Conservation (phyloP, 2,888 invertebrate genomes). For the Monopis laevigella region DNA sequence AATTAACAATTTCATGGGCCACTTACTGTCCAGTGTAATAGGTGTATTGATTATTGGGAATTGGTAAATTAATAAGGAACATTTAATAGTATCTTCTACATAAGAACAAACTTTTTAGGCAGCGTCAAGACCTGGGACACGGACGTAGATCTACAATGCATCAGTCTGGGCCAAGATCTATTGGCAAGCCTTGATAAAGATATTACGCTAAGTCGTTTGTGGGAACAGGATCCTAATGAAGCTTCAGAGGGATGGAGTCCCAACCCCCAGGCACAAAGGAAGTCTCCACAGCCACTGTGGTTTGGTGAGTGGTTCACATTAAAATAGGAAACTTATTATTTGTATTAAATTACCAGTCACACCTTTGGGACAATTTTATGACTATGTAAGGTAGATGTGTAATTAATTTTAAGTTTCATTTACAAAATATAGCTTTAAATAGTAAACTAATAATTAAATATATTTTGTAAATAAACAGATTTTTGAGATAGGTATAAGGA, state of each 20-base stretch:
- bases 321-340: neutral
- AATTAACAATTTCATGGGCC: no score
- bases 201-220: constrained; percentile 52
- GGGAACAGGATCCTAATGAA: constrained; percentile 47
- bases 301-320: constrained; percentile 36
- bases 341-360: neutral
- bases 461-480: no score
- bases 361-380: no score
- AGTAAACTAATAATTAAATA: no score
- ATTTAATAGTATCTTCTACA: no score
- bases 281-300: constrained; percentile 48
- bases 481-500: neutral
- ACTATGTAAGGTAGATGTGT: no score
- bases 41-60: no score
- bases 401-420: neutral
- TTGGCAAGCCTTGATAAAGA: constrained; percentile 61
- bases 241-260: constrained; percentile 37
- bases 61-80: no score
- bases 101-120: no score
- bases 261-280: constrained; percentile 29
- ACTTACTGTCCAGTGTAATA: no score
- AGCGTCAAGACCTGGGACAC: constrained; percentile 69
- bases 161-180: constrained; percentile 70
- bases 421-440: no score
- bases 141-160: constrained; percentile 68